Evolutionary conservation across 2,888 invertebrate species (phyloP), one percentile per base, ranked within the genome.

Genomic region (Cepaea hortensis): DNA sequence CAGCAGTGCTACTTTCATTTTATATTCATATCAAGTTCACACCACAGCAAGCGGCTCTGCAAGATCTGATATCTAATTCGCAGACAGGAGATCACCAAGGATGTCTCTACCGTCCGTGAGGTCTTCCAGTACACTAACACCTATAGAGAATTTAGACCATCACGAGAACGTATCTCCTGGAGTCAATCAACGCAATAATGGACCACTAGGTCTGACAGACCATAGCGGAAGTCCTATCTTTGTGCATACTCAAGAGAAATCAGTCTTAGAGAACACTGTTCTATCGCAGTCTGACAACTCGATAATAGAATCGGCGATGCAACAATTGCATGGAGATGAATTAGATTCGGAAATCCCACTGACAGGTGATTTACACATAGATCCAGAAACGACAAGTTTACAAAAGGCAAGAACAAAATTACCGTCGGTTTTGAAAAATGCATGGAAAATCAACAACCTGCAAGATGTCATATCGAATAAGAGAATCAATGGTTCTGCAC

Each of bases 61-160:
- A 11, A 55, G 55, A 55, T 55, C 7, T 11, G 55, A 55, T 55
- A 9, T 55, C 55, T 55, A 9, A 1, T 73, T 5, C 46, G 48
- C 2, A 46, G 11, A 46, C 5, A 46, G 9, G 35, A 46, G 11
- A 11, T 46, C 15, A 9, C 13, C 11, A 48, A 46, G 11, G 9
- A 84, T 84, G 84, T 65, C 84, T 75, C 35, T n/a, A 18, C 13
- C 75, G 11, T 65, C 76, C 9, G n/a, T 46, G 18, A 35, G 13
- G 11, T 73, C 65, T 7, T 50, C 11, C 23, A n/a, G 23, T 3
- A 65, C n/a, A 15, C n/a, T 84, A 68, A 84, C 84, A 55, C 84
- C 84, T 13, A 55, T 84, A 11, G 84, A 84, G 68, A 77, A 65
- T 77, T 65, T 50, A 6, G 79, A 84, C 4, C 18, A 48, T 11